phyloP scores from a whole-genome alignment of 2,888 invertebrate genomes.

The Alcis repandata region DNA sequence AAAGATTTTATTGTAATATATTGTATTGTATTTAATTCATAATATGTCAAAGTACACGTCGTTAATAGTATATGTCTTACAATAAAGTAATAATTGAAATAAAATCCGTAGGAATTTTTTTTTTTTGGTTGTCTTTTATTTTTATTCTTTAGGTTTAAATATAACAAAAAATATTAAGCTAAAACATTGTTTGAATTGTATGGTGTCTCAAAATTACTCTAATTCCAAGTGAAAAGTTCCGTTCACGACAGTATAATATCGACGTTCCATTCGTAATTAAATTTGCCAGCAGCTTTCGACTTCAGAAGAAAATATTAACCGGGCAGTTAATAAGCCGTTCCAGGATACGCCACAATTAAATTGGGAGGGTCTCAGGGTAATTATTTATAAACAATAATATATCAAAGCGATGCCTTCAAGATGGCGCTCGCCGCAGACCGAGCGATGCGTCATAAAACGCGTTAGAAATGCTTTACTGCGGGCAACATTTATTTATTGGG shows the following conservation, averaged over 20 bases:
- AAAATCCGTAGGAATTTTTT: too few relatives aligned
- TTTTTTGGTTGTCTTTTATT: too few relatives aligned
- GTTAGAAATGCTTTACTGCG: slow-evolving; percentile 32
- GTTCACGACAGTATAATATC: too few relatives aligned
- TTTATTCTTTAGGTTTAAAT: too few relatives aligned
- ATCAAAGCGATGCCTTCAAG: slow-evolving; percentile 85
- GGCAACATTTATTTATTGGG: slow-evolving; percentile 43
- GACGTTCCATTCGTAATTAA: slow-evolving; percentile 5
- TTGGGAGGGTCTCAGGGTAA: slow-evolving; percentile 81
- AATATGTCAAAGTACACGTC: too few relatives aligned
- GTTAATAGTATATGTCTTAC: too few relatives aligned
- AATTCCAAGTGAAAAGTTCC: neutral
- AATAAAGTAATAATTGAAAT: too few relatives aligned
- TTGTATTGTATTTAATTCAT: too few relatives aligned
- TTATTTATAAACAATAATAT: slow-evolving; percentile 87
- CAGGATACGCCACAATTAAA: slow-evolving; percentile 84
- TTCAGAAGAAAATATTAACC: slow-evolving; percentile 78
- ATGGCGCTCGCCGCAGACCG: slow-evolving; percentile 77
- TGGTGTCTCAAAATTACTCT: neutral
- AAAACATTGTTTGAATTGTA: too few relatives aligned
- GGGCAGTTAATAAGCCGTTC: slow-evolving; percentile 84
- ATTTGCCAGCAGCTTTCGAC: slow-evolving; percentile 43
- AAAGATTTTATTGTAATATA: too few relatives aligned
- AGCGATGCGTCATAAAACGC: slow-evolving; percentile 65
- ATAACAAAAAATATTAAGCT: too few relatives aligned